phyloP scores from a whole-genome alignment of 2,888 invertebrate genomes.

The Leptinotarsa tumamoca region DNA sequence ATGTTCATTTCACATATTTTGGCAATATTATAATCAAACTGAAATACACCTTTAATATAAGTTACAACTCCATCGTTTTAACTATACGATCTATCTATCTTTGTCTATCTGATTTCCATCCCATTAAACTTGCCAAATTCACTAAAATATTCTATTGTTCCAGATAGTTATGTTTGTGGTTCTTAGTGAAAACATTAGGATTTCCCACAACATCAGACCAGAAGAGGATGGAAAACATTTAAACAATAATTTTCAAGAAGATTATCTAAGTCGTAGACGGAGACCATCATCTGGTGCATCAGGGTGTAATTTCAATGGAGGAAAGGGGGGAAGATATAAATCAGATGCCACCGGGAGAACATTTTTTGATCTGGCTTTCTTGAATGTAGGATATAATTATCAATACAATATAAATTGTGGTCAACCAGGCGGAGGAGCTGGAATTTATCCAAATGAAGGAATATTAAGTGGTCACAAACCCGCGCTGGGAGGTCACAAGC shows the following conservation, averaged over 20 bases:
- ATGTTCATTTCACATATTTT: too few species aligned
- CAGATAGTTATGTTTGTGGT: not conserved
- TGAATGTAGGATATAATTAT: conserved; percentile 56
- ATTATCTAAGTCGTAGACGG: conserved; percentile 23
- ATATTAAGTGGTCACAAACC: conserved; percentile 21
- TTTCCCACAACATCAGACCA: conserved; percentile 20
- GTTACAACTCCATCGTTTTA: too few species aligned
- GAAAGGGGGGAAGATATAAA: conserved; percentile 43
- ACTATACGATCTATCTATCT: too few species aligned
- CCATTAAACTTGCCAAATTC: too few species aligned
- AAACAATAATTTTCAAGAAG: conserved; percentile 29
- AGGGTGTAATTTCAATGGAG: conserved; percentile 48
- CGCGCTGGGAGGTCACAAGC: conserved; percentile 23
- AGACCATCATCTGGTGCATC: conserved; percentile 28
- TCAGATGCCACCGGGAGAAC: conserved; percentile 51
- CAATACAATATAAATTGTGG: conserved; percentile 56
- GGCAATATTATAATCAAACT: too few species aligned
- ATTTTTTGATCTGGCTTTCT: conserved; percentile 55
- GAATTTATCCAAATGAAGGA: conserved; percentile 17
- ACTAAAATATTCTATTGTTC: not conserved
- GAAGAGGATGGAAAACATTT: conserved; percentile 39
- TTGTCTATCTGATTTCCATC: too few species aligned
- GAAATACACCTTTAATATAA: too few species aligned
- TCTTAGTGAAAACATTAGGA: conserved; percentile 17
- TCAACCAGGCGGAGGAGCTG: conserved; percentile 41